These are phyloP conservation scores for Procambarus clarkii DNA, from an alignment of 1,140 invertebrate genomes.

Conservation along the genomic window DNA sequence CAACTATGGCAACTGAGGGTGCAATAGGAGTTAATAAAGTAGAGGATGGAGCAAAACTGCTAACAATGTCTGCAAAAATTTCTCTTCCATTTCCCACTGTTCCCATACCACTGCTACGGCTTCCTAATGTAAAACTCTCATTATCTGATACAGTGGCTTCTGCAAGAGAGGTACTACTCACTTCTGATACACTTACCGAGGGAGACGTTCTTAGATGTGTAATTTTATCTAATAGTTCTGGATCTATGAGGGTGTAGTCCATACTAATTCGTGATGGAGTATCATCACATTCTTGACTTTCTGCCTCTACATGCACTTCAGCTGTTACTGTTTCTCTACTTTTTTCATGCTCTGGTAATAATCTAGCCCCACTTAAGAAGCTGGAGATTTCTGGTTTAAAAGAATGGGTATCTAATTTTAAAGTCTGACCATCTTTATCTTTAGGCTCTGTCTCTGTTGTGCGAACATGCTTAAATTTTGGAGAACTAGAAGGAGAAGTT, in stretches of 20 bases:
- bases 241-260: constrained; percentile 70
- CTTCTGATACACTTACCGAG: constrained; percentile 72
- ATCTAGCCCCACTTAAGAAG: constrained; percentile 18
- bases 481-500: constrained; percentile 38
- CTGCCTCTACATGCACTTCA: constrained; percentile 54
- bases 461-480: constrained; percentile 54
- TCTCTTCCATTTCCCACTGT: constrained; percentile 33
- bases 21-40: constrained; percentile 28
- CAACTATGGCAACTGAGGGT: constrained; percentile 48
- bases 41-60: constrained; percentile 22
- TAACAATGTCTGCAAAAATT: constrained; percentile 26
- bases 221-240: constrained; percentile 70
- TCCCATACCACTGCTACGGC: constrained; percentile 66
- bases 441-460: constrained; percentile 11
- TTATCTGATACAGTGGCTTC: constrained; percentile 75
- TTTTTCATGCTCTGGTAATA: constrained; percentile 18
- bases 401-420: constrained; percentile 24
- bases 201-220: constrained; percentile 69
- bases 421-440: neutral
- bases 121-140: constrained; percentile 74
- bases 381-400: constrained; percentile 28
- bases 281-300: constrained; percentile 50
- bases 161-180: constrained; percentile 73
- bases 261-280: constrained; percentile 62
- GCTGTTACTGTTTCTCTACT: constrained; percentile 56